These are phyloP conservation scores for Drosophila chauvacae DNA, from an alignment of 1,140 invertebrate species.

Conservation along the genomic window DNA sequence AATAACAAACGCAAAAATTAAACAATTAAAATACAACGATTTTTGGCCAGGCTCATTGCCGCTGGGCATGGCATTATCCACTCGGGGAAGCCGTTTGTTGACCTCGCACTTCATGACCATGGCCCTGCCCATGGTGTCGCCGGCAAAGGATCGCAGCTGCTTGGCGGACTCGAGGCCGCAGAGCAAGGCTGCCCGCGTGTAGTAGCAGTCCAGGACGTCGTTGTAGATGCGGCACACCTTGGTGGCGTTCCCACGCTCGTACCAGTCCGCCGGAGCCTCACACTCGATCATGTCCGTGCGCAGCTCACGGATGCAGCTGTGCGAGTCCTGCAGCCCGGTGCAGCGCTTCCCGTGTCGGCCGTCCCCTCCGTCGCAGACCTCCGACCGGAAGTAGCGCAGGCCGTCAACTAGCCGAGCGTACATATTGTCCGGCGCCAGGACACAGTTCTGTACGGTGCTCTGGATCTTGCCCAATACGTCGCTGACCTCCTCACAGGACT, in stretches of 20 bases:
- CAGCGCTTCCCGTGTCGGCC: slow-evolving; percentile 56
- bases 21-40: background rate
- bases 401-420: slow-evolving; percentile 61
- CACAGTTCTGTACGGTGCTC: slow-evolving; percentile 37
- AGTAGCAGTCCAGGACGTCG: slow-evolving; percentile 76
- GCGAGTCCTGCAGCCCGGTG: slow-evolving; percentile 47
- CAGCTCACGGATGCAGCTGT: slow-evolving; percentile 67
- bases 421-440: slow-evolving; percentile 60
- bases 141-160: slow-evolving; percentile 69
- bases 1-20: slow-evolving; percentile 5
- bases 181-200: slow-evolving; percentile 66
- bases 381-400: slow-evolving; percentile 55
- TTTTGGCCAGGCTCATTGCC: no score
- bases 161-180: slow-evolving; percentile 67
- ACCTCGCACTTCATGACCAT: slow-evolving; percentile 50
- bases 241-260: slow-evolving; percentile 60
- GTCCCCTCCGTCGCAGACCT: slow-evolving; percentile 55
- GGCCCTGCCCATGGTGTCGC: slow-evolving; percentile 59
- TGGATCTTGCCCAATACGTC: slow-evolving; percentile 59
- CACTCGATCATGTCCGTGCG: slow-evolving; percentile 79
- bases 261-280: slow-evolving; percentile 79
- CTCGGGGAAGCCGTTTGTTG: slow-evolving; percentile 44
- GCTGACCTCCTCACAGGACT: slow-evolving; percentile 55
- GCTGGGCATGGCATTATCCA: slow-evolving; percentile 61
- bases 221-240: slow-evolving; percentile 63